phyloP scores from a whole-genome alignment of 1,140 invertebrate genomes.

The Macrobrachium nipponense region DNA sequence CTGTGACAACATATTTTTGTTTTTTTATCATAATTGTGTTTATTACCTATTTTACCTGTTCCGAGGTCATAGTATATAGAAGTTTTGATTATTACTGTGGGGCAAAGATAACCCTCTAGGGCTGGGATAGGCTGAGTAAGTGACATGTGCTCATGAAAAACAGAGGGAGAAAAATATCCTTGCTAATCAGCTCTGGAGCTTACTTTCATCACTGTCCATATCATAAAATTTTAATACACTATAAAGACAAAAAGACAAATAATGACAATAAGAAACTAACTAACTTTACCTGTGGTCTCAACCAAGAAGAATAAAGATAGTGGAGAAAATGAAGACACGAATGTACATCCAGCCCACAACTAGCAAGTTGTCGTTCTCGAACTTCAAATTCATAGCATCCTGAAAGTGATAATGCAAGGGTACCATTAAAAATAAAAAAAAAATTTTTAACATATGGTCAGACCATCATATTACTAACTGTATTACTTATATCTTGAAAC shows the following conservation, averaged over 20 bases:
- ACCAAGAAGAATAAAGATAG: slow-evolving; percentile 84
- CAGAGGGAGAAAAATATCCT: background rate
- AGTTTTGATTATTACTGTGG: too few relatives aligned
- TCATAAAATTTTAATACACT: background rate
- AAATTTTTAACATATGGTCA: background rate
- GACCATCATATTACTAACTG: background rate
- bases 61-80: too few relatives aligned
- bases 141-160: too few relatives aligned
- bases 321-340: slow-evolving; percentile 88
- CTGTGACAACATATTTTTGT: too few relatives aligned
- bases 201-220: too few relatives aligned
- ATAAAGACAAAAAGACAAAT: background rate
- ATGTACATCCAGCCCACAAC: slow-evolving; percentile 80
- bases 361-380: slow-evolving; percentile 48
- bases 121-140: too few relatives aligned
- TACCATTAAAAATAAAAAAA: background rate
- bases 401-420: slow-evolving; percentile 7
- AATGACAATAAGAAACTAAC: too few relatives aligned
- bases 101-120: too few relatives aligned
- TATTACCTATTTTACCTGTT: too few relatives aligned
- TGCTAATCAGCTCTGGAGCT: background rate
- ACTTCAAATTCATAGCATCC: slow-evolving; percentile 57
- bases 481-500: too few relatives aligned
- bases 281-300: slow-evolving; percentile 70
- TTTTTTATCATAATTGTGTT: too few relatives aligned